Conservation (phyloP, 2,888 invertebrate genomes). For the Alloscopus bannaensis region DNA sequence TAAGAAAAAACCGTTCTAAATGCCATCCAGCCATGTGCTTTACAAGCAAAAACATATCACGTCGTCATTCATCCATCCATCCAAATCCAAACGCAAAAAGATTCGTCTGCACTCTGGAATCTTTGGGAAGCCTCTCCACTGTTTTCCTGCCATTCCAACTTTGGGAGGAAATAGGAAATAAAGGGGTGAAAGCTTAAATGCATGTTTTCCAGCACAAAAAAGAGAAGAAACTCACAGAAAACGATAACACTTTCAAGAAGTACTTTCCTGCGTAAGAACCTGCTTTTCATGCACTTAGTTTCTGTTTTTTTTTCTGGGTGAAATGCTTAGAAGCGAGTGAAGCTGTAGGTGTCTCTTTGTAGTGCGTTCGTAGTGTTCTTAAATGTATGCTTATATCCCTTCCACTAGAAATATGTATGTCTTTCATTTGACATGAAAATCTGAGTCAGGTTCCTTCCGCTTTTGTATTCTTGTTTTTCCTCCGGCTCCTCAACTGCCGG, state of each 20-base stretch:
- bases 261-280: background rate
- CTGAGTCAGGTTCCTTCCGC: constrained; percentile 30
- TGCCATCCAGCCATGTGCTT: too few species aligned
- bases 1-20: too few species aligned
- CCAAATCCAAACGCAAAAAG: constrained; percentile 11
- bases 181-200: constrained; percentile 47
- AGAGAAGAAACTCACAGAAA: background rate
- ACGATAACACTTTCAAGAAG: background rate
- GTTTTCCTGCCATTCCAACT: constrained; percentile 2
- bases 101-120: background rate
- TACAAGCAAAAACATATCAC: too few species aligned
- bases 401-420: too few species aligned
- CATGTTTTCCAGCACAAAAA: background rate
- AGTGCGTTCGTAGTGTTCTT: too few species aligned
- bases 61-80: constrained; percentile 29
- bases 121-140: background rate
- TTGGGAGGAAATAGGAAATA: constrained; percentile 34
- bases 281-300: background rate
- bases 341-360: background rate
- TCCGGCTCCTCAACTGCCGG: constrained; percentile 2
- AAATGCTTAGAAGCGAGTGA: constrained; percentile 37
- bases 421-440: constrained; percentile 15
- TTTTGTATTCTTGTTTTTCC: background rate
- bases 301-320: background rate
- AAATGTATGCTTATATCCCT: too few species aligned